phyloP scores from a whole-genome alignment of 2,888 invertebrate genomes.

The Aproaerema taeniolella region DNA sequence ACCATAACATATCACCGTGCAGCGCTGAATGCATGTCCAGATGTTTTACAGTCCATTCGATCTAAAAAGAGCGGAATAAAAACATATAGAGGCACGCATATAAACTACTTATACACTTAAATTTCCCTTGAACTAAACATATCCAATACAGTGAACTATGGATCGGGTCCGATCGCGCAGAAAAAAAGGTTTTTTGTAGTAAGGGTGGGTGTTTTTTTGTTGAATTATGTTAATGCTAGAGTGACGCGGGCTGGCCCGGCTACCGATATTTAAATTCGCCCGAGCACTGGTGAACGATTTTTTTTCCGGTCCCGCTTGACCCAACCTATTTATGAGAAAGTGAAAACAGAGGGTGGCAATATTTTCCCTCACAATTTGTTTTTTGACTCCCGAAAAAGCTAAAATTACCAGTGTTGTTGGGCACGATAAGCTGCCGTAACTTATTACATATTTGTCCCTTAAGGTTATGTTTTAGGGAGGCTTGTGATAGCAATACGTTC shows the following conservation, averaged over 20 bases:
- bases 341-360: constrained; percentile 34
- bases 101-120: constrained; percentile 2
- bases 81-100: constrained; percentile 6
- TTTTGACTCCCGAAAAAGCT: constrained; percentile 17
- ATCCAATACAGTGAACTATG: constrained; percentile 55
- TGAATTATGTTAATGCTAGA: constrained; percentile 67
- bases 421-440: constrained; percentile 14
- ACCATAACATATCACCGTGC: constrained; percentile 2
- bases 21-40: constrained; percentile 1
- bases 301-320: constrained; percentile 37
- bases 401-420: constrained; percentile 18
- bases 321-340: constrained; percentile 36
- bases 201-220: constrained; percentile 56
- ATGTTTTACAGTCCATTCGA: constrained; percentile 1
- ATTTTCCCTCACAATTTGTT: constrained; percentile 29
- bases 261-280: constrained; percentile 66
- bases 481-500: constrained; percentile 5
- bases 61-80: constrained; percentile 12
- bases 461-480: constrained; percentile 7
- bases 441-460: constrained; percentile 13
- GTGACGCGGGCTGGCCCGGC: constrained; percentile 54
- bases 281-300: constrained; percentile 43
- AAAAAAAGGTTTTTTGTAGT: constrained; percentile 51
- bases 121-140: constrained; percentile 39
- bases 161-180: constrained; percentile 46